Evolutionary conservation across 2,797 vertebrate genomes (phyloP).

Genomic region (Artibeus jamaicensis): DNA sequence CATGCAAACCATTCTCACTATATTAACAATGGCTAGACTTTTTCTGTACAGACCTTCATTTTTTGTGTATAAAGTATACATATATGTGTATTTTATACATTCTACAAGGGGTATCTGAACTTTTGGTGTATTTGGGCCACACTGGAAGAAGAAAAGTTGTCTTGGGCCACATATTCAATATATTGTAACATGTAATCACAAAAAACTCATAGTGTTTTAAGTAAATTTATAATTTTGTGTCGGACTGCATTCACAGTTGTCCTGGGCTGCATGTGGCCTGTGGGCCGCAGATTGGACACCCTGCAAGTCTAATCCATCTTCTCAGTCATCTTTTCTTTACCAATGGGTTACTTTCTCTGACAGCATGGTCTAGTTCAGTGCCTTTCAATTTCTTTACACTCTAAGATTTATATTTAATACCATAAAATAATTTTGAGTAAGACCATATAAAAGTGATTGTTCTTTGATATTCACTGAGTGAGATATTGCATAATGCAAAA

Average conservation of each 20-base stretch:
- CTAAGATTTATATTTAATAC: not conserved
- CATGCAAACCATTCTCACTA: not conserved
- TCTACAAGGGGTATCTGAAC: too few relatives aligned
- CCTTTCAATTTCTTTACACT: not conserved
- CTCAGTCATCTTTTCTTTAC: not conserved
- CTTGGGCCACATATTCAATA: too few relatives aligned
- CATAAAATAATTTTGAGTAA: constrained; percentile 1
- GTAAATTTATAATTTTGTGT: too few relatives aligned
- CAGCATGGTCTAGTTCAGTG: not conserved
- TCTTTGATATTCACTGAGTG: not conserved
- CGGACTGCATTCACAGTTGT: too few relatives aligned
- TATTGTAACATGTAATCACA: too few relatives aligned
- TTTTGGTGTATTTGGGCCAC: too few relatives aligned
- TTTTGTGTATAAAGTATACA: not conserved
- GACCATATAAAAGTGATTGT: not conserved
- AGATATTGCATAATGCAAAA: not conserved
- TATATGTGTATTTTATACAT: not conserved
- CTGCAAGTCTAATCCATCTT: not conserved
- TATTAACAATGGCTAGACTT: not conserved
- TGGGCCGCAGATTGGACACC: too few relatives aligned
- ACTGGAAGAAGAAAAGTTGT: too few relatives aligned
- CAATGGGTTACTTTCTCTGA: not conserved
- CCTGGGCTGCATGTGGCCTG: too few relatives aligned
- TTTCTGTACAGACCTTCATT: not conserved
- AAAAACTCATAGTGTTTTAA: too few relatives aligned